Evolutionary conservation across 2,113 vertebrate genomes (phyloP).

Genomic region (Pluvialis apricaria): DNA sequence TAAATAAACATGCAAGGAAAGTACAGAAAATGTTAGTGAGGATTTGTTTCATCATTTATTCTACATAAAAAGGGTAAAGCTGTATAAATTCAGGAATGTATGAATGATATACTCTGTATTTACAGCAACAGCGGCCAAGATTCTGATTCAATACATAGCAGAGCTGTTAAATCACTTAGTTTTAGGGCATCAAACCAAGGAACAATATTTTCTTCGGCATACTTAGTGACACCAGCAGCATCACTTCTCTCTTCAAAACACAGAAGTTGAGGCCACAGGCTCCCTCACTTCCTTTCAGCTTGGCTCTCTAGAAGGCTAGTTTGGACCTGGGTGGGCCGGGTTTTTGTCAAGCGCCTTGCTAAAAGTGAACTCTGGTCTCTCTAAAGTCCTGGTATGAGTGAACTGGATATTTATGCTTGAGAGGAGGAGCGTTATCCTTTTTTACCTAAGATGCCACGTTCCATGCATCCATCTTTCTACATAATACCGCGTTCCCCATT

Average conservation of each 20-base stretch:
- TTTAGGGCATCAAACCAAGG: neutral
- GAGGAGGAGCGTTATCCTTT: neutral
- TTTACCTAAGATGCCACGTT: neutral
- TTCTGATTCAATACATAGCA: conserved; percentile 16
- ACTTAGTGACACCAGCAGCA: neutral
- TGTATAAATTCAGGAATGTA: neutral
- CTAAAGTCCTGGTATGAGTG: neutral
- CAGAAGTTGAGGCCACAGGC: neutral
- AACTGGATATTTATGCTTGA: neutral
- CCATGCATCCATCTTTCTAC: neutral
- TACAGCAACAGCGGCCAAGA: neutral
- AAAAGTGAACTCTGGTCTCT: neutral
- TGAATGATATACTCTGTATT: neutral
- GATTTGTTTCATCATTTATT: neutral
- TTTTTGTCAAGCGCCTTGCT: neutral
- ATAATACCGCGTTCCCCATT: neutral
- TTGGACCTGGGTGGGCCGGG: neutral
- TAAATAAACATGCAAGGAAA: neutral
- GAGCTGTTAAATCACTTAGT: conserved; percentile 13
- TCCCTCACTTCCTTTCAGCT: neutral
- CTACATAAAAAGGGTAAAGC: neutral
- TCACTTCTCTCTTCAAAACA: neutral
- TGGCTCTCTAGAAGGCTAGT: neutral
- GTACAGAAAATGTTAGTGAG: neutral
- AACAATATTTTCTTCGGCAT: neutral